A percentile compares a stretch with the other conserved stretches of the same genome.
Conservation (phyloP, 2,888 invertebrate genomes). For the Athalia cordata region DNA sequence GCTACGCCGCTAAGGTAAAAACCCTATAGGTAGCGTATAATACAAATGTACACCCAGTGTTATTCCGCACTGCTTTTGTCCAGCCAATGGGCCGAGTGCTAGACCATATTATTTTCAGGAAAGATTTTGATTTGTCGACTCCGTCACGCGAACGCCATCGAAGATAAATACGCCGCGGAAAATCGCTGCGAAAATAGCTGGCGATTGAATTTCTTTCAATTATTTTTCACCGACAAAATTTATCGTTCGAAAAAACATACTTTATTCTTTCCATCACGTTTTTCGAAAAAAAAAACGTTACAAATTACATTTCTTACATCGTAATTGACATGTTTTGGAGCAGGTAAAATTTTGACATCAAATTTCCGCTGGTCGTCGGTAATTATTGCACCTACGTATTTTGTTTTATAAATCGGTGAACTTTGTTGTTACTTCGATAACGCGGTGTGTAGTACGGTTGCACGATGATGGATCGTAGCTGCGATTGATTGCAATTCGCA, state of each 20-base stretch:
- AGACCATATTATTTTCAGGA: slow-evolving; percentile 34
- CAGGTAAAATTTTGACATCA: too few relatives aligned
- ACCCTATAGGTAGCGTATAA: not conserved
- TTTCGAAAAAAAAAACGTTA: too few relatives aligned
- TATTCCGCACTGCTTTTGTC: not conserved
- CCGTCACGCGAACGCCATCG: slow-evolving; percentile 27
- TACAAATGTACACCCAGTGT: not conserved
- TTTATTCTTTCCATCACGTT: too few relatives aligned
- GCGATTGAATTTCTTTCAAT: too few relatives aligned
- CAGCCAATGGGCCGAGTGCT: slow-evolving; percentile 38
- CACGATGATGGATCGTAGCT: not conserved
- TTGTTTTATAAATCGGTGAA: too few relatives aligned
- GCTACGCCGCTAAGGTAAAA: not conserved
- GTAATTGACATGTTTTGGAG: too few relatives aligned
- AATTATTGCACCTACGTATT: too few relatives aligned
- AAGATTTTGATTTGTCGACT: slow-evolving; percentile 31
- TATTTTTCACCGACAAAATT: too few relatives aligned
- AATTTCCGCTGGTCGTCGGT: too few relatives aligned
- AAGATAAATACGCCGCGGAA: slow-evolving; percentile 15
- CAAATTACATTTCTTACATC: too few relatives aligned
- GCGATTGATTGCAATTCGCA: not conserved
- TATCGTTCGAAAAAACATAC: too few relatives aligned
- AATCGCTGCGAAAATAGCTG: not conserved
- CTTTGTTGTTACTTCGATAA: too few relatives aligned
- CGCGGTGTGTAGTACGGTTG: not conserved